phyloP scores from a whole-genome alignment of 2,888 invertebrate genomes.

The Mechanitis mazaeus region DNA sequence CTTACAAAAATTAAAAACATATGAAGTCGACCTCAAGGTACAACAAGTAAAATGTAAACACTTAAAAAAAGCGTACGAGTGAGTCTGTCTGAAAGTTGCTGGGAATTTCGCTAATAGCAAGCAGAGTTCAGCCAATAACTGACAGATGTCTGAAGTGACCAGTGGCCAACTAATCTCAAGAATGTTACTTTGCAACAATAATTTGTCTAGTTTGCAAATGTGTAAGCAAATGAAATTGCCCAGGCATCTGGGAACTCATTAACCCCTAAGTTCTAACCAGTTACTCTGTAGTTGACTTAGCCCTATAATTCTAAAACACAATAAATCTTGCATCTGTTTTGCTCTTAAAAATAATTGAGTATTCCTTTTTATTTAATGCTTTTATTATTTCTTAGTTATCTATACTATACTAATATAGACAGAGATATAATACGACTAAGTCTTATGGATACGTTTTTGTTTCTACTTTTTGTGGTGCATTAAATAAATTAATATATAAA shows the following conservation, averaged over 20 bases:
- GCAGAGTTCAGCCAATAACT: slow-evolving; percentile 38
- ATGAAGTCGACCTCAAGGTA: too few species aligned
- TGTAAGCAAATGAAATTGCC: slow-evolving; percentile 52
- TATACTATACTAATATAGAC: too few species aligned
- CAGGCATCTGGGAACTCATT: slow-evolving; percentile 52
- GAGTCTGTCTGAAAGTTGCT: background rate
- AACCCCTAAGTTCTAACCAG: slow-evolving; percentile 44
- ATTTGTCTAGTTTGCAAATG: slow-evolving; percentile 55
- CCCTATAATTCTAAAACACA: slow-evolving; percentile 37
- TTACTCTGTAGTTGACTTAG: slow-evolving; percentile 33
- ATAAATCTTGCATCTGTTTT: slow-evolving; percentile 41
- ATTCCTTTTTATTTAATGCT: background rate
- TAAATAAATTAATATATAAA: too few species aligned
- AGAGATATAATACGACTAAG: background rate
- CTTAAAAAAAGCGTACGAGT: slow-evolving; percentile 1
- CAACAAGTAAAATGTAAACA: background rate
- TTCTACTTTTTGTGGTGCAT: too few species aligned
- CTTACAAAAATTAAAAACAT: too few species aligned
- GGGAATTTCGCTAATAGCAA: slow-evolving; percentile 3
- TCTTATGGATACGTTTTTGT: too few species aligned
- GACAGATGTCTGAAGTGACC: slow-evolving; percentile 45
- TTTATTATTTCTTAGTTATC: too few species aligned
- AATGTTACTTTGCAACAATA: slow-evolving; percentile 53
- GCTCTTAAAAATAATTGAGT: slow-evolving; percentile 6
- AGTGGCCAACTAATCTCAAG: slow-evolving; percentile 48